Evolutionary conservation across 2,888 invertebrate species (phyloP).

Genomic region (Phymatocera aterrima): DNA sequence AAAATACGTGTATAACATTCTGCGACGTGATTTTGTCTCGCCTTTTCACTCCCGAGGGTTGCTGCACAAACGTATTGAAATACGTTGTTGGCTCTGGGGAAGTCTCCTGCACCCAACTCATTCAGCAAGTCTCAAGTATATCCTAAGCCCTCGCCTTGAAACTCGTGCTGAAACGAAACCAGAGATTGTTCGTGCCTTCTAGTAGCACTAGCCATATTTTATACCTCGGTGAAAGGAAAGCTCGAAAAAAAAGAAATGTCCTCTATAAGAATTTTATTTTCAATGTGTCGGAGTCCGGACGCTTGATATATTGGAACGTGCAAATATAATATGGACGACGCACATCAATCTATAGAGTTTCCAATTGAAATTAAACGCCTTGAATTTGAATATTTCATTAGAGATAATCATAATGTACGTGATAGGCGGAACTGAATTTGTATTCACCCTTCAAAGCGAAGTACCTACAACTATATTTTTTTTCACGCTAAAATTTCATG

Average conservation of each 20-base stretch:
- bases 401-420: no score
- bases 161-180: neutral
- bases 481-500: no score
- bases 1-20: neutral
- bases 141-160: constrained; percentile 25
- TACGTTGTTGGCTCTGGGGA: neutral
- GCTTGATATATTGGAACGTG: neutral
- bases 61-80: constrained; percentile 33
- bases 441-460: no score
- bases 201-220: neutral
- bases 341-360: no score
- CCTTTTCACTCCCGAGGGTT: constrained; percentile 20
- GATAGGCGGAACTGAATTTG: no score
- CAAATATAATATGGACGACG: no score
- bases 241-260: neutral
- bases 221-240: neutral
- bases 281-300: neutral
- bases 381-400: no score
- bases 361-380: no score
- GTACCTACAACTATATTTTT: no score
- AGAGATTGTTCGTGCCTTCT: neutral
- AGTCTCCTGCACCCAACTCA: constrained; percentile 17
- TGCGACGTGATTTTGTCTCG: neutral
- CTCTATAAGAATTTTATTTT: neutral
- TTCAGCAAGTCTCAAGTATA: constrained; percentile 30